These are phyloP conservation scores for Sphaerophoria taeniata DNA, from an alignment of 2,888 invertebrate species.

Conservation along the genomic window DNA sequence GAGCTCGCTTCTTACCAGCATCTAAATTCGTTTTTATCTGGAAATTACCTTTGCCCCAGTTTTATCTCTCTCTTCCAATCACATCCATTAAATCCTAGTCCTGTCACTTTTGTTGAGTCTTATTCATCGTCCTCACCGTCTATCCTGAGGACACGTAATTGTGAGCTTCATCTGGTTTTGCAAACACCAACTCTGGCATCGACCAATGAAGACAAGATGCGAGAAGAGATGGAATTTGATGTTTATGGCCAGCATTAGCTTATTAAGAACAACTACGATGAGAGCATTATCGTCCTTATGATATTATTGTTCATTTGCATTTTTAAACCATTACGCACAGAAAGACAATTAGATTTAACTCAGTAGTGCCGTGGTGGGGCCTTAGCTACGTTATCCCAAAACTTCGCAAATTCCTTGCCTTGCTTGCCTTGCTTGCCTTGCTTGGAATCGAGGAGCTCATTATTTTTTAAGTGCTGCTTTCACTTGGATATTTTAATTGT, in stretches of 20 bases:
- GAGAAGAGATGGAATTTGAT: background rate
- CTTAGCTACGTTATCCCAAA: too few relatives aligned
- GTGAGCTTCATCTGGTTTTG: background rate
- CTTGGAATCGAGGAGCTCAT: conserved; percentile 10
- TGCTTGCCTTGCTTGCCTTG: too few relatives aligned
- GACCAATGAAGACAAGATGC: too few relatives aligned
- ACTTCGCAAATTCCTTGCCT: background rate
- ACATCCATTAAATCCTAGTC: background rate
- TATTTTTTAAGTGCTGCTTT: too few relatives aligned
- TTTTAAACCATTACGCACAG: conserved; percentile 12
- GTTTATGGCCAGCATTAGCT: conserved; percentile 6
- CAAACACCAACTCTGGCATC: background rate
- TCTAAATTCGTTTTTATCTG: background rate
- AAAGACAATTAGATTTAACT: background rate
- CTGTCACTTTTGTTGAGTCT: background rate
- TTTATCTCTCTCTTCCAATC: conserved; percentile 1
- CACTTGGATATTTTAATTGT: too few relatives aligned
- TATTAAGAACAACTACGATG: background rate
- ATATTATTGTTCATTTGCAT: conserved; percentile 36
- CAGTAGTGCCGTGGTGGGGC: background rate
- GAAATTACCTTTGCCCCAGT: conserved; percentile 25
- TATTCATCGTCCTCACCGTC: background rate
- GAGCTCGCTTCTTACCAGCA: background rate
- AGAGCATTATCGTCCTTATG: conserved; percentile 4
- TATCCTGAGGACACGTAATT: background rate